Base-by-base conservation (phyloP, 2,888 invertebrate genomes). In the Sialis lutaria region DNA sequence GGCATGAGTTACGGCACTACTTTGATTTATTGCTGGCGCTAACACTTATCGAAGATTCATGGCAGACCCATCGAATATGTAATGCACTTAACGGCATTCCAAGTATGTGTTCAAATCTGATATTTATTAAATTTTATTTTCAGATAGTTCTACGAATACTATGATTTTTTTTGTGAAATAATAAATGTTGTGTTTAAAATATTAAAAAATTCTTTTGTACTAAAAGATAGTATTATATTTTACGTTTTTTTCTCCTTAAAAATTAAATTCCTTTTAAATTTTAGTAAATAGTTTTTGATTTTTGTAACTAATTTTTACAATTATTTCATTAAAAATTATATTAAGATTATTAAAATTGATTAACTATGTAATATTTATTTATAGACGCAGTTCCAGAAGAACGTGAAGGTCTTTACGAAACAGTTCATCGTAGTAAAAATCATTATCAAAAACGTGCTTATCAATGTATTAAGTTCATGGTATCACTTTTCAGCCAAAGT, bases 391-490 rank as follows among this genome's bases (percentile, higher is more conserved):
- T 81, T 43, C 82, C 81, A 4, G 85, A 86, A 51, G 87, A 93
- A 60, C 76, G 90, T 40, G 92, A 93, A 58, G 95, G 95, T 1
- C 72, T 96, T 47, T 76, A 96, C 56, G 95, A 96, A 61, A 95
- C 89, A 48, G 91, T 95, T 59, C 79, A 84, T 56, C 79, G 89
- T 51, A 86, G 90, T 49, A 93, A 92, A 67, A 87, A 83, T 53
- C 91, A 93, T 68, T 92, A 93, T 68, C 93, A 95, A 67, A 95
- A 95, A 68, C 75, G 95, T 53, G 91, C 93, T 52, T 96, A 96
- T 70, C 91, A 93, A 66, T 95, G 93, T 68, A 89, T 96, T 52
- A 96, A 96, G 70, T 87, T 91, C 63, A 76, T 96, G 70, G 93
- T 93, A 52, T 79, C 83, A 55, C 73, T 95, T 53, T 91, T 95